Percentiles rank a stretch among this genome's conserved stretches.
These are phyloP conservation scores for Paguma larvata DNA, from an alignment of 2,797 vertebrate species.

Conservation along the genomic window DNA sequence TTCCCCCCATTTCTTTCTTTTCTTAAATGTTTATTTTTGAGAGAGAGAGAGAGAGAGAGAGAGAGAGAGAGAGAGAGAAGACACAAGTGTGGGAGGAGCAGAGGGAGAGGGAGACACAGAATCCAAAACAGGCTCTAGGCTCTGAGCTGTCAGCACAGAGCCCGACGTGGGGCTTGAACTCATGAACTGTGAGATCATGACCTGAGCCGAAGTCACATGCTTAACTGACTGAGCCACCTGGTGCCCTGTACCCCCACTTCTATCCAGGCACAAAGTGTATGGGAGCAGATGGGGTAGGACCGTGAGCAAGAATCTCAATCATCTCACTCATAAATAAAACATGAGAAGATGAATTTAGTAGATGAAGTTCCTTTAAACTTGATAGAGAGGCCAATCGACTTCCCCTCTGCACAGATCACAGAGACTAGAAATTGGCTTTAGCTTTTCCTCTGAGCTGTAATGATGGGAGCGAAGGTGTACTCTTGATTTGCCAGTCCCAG, in stretches of 20 bases:
- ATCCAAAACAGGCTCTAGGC: no score
- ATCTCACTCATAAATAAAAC: slow-evolving; percentile 21
- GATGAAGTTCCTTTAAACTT: slow-evolving; percentile 8
- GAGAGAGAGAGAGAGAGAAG: no score
- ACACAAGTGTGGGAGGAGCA: no score
- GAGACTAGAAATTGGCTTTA: background rate
- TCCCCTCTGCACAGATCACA: background rate
- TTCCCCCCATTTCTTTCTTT: background rate
- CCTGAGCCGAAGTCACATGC: no score
- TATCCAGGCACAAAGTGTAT: background rate
- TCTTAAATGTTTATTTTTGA: no score
- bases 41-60: no score
- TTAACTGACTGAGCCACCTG: no score
- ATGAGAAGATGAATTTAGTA: slow-evolving; percentile 1
- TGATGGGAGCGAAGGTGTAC: background rate
- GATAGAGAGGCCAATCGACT: background rate
- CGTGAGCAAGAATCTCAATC: background rate
- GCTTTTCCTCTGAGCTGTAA: background rate
- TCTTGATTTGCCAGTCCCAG: background rate
- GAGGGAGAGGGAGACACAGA: no score
- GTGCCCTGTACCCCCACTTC: background rate
- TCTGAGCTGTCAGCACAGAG: no score
- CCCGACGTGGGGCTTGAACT: no score
- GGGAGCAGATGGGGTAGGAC: background rate
- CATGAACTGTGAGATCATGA: no score